Evolutionary conservation across 2,888 invertebrate genomes (phyloP).

Genomic region (Branchellion lobata): DNA sequence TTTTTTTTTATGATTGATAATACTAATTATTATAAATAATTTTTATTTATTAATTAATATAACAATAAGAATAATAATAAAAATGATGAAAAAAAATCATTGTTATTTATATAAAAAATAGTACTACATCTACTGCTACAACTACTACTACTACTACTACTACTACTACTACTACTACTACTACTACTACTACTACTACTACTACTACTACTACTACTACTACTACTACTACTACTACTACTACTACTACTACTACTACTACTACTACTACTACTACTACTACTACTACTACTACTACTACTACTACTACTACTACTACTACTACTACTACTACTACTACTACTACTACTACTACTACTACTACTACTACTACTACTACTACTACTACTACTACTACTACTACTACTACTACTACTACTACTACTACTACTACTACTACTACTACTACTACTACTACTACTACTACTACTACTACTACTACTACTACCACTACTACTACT

Average conservation of each 20-base stretch:
- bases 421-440: conserved; percentile 44
- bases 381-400: conserved; percentile 42
- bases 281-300: conserved; percentile 33
- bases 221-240: too few species aligned
- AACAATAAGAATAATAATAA: too few species aligned
- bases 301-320: conserved; percentile 32
- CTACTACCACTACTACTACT: neutral
- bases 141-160: too few species aligned
- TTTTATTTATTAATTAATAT: too few species aligned
- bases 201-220: too few species aligned
- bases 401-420: conserved; percentile 41
- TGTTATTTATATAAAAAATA: too few species aligned
- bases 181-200: too few species aligned
- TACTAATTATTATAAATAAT: too few species aligned
- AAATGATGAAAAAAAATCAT: too few species aligned
- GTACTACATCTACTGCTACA: too few species aligned
- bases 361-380: conserved; percentile 40
- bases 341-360: conserved; percentile 36
- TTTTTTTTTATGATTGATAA: too few species aligned
- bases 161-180: too few species aligned
- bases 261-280: conserved; percentile 30
- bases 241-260: neutral
- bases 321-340: conserved; percentile 40
- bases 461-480: conserved; percentile 11
- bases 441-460: conserved; percentile 38